A percentile compares a stretch with the other conserved stretches of the same genome.
These are phyloP conservation scores for Corythornis madagascariensis DNA, from an alignment of 2,113 vertebrate species.

Conservation along the genomic window DNA sequence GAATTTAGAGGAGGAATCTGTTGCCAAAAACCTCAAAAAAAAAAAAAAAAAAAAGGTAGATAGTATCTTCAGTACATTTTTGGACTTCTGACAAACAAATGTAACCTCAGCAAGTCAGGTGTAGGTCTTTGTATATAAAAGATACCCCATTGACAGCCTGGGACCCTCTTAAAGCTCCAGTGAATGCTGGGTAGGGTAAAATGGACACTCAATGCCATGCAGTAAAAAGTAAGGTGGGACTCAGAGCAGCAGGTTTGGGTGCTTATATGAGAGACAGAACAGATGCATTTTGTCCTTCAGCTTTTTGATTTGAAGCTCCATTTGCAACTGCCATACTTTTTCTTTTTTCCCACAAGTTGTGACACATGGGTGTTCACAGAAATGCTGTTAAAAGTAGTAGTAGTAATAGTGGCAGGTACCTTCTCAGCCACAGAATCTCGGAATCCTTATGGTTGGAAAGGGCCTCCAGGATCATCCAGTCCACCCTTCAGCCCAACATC, in stretches of 20 bases:
- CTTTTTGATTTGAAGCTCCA: not conserved
- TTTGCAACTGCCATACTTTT: not conserved
- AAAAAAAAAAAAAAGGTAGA: not conserved
- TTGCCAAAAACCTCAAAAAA: not conserved
- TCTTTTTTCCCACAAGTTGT: not conserved
- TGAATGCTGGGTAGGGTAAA: not conserved
- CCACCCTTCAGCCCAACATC: no score
- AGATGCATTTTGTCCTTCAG: not conserved
- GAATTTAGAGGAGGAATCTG: not conserved
- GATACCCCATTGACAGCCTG: not conserved
- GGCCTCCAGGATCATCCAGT: no score
- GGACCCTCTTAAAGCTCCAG: not conserved
- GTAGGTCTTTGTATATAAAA: not conserved
- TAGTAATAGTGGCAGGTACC: not conserved
- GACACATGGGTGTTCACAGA: accelerated
- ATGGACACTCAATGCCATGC: not conserved
- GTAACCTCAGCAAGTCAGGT: not conserved
- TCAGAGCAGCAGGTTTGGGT: not conserved
- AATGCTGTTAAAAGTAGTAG: not conserved
- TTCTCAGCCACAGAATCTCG: not conserved
- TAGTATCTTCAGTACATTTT: not conserved
- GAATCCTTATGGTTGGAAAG: no score
- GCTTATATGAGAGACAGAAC: not conserved
- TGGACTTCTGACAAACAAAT: not conserved
- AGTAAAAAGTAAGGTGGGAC: not conserved